Evolutionary conservation across 1,140 invertebrate genomes (phyloP), one percentile per base, ranked within the genome.

Genomic region (Drosophila eugracilis): DNA sequence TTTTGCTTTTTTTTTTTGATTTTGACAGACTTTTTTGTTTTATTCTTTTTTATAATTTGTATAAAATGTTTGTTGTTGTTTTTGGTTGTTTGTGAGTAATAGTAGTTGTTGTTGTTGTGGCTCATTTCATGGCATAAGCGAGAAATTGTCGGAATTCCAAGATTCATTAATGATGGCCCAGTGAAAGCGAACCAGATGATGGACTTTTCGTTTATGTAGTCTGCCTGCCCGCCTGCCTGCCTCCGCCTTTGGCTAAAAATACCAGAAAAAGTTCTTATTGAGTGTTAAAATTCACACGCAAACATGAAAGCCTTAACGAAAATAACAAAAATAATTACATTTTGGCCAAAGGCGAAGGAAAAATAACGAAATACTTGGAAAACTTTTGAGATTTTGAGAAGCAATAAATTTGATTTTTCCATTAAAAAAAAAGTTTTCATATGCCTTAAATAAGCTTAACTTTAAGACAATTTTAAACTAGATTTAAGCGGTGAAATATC

Each of bases 231-330:
- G n/a, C n/a, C n/a, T n/a, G n/a, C n/a, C n/a, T n/a, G n/a, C n/a
- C n/a, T n/a, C n/a, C n/a, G n/a, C n/a, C n/a, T n/a, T n/a, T n/a
- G 49, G 32, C 57, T 39, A 59, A 60, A 60, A 60, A 57, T 57
- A 58, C 36, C 3, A 14, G 10, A 44, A 17, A 37, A 15, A 28
- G 15, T 39, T 39, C 34, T 57, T 41, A 60, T 58, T 60, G 24
- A 60, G 58, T 60, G 52, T 17, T 60, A 24, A 41, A 41, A 41
- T 26, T 37, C 17, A 24, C 55, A 53, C 47, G 22, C 32, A 53
- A 55, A 60, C 24, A 55, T 44, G 26, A 54, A 28, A 60, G 37
- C 19, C 22, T 41, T 26, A 3, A 15, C 34, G 22, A 28, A 39
- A 12, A n/a, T 9, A 15, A 28, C 17, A 21, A 15, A 36, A 54